Evolutionary conservation across 2,113 vertebrate genomes (phyloP).

Genomic region (Neolamprologus caudopunctatus): DNA sequence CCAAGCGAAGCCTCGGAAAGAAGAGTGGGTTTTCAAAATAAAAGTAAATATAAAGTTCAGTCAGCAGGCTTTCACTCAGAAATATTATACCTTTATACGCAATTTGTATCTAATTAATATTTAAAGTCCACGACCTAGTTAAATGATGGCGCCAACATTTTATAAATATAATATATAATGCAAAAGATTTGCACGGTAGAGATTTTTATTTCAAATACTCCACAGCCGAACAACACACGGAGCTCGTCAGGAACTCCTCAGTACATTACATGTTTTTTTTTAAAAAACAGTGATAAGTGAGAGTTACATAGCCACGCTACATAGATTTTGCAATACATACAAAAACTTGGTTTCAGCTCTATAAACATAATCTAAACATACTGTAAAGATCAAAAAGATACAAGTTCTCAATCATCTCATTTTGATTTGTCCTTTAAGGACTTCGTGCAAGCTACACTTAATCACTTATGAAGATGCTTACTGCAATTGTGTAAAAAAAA

Average conservation of each 20-base stretch:
- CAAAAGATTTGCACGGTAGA: not conserved
- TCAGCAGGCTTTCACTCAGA: not conserved
- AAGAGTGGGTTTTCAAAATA: not conserved
- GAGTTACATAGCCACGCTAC: not conserved
- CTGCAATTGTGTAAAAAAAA: not conserved
- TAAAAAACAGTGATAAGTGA: not conserved
- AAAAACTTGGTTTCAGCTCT: not conserved
- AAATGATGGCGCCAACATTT: not conserved
- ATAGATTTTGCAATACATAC: not conserved
- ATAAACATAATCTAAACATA: not conserved
- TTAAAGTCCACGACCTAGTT: not conserved
- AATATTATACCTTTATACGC: not conserved
- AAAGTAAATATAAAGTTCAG: not conserved
- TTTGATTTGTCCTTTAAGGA: not conserved
- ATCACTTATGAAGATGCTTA: not conserved
- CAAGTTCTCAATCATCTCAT: not conserved
- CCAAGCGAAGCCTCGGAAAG: fast-evolving
- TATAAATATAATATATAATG: not conserved
- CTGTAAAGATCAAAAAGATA: not conserved
- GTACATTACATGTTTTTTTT: not conserved
- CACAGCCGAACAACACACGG: not conserved
- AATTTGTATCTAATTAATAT: not conserved
- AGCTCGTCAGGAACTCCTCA: not conserved
- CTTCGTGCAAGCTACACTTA: not conserved
- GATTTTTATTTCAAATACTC: not conserved